Percentiles rank a stretch among this genome's conserved stretches.
Evolutionary conservation across 2,113 vertebrate species (phyloP).

Genomic region (Smithornis capensis): DNA sequence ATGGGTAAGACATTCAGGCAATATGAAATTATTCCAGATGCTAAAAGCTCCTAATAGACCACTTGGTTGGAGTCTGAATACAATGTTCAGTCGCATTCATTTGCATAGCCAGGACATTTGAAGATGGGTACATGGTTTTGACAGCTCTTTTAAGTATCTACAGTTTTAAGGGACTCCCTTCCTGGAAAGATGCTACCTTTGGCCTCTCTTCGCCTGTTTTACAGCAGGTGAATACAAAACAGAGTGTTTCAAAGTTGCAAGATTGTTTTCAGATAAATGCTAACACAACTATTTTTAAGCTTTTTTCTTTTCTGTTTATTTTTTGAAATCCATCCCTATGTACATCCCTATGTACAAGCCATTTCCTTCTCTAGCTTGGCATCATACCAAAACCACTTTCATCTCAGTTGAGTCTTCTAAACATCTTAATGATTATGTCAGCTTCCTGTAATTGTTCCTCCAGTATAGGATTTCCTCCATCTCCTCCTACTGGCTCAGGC

Average conservation of each 20-base stretch:
- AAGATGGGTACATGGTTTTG: background rate
- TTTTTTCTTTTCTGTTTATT: constrained; percentile 15
- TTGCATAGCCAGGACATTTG: background rate
- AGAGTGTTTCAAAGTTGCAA: background rate
- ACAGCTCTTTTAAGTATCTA: background rate
- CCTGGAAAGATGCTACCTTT: background rate
- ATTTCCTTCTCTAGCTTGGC: constrained; percentile 56
- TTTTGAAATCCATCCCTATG: constrained; percentile 4
- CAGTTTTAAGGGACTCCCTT: background rate
- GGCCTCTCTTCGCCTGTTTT: background rate
- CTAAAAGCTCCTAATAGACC: background rate
- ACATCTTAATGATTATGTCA: constrained; percentile 68
- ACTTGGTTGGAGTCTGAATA: background rate
- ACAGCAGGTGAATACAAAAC: background rate
- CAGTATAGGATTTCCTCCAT: constrained; percentile 75
- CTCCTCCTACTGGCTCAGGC: constrained; percentile 53
- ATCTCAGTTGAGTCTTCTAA: constrained; percentile 67
- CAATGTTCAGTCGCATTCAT: background rate
- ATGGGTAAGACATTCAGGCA: background rate
- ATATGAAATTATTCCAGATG: background rate
- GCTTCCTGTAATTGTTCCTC: constrained; percentile 79
- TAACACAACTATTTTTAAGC: background rate
- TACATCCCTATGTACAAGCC: background rate
- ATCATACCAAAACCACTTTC: constrained; percentile 50
- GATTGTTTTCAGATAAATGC: background rate